A percentile compares a stretch with the other conserved stretches of the same genome.
Conservation (phyloP, 2,797 vertebrate genomes). For the Philypnodon macrostomus region DNA sequence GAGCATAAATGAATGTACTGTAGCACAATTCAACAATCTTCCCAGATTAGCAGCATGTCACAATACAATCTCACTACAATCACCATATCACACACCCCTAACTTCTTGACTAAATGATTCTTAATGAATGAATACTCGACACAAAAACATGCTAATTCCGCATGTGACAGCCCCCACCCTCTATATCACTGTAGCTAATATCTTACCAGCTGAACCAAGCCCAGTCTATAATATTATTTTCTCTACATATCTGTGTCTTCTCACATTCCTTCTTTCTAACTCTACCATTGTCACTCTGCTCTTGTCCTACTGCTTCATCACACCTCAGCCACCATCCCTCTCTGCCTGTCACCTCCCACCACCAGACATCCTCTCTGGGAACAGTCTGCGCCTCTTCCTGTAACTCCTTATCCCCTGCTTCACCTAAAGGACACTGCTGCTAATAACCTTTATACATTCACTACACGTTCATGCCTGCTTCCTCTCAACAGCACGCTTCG, state of each 20-base stretch:
- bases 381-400: conserved; percentile 57
- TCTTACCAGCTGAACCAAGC: conserved; percentile 13
- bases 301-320: conserved; percentile 56
- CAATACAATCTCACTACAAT: too few species aligned
- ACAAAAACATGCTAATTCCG: not conserved
- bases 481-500: conserved; percentile 49
- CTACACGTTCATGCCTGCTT: conserved; percentile 44
- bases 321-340: conserved; percentile 58
- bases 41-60: too few species aligned
- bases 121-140: not conserved
- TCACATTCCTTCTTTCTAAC: conserved; percentile 50
- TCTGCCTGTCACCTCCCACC: conserved; percentile 66
- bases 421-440: conserved; percentile 39
- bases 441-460: conserved; percentile 43
- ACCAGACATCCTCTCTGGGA: conserved; percentile 66
- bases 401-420: conserved; percentile 36
- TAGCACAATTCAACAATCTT: too few species aligned
- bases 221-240: conserved; percentile 14
- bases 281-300: conserved; percentile 35
- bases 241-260: conserved; percentile 52
- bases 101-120: not conserved
- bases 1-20: too few species aligned
- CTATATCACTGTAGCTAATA: too few species aligned
- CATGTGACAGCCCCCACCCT: too few species aligned
- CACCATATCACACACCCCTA: too few species aligned